Evolutionary conservation across 2,113 vertebrate species (phyloP).

Genomic region (Platanista minor): DNA sequence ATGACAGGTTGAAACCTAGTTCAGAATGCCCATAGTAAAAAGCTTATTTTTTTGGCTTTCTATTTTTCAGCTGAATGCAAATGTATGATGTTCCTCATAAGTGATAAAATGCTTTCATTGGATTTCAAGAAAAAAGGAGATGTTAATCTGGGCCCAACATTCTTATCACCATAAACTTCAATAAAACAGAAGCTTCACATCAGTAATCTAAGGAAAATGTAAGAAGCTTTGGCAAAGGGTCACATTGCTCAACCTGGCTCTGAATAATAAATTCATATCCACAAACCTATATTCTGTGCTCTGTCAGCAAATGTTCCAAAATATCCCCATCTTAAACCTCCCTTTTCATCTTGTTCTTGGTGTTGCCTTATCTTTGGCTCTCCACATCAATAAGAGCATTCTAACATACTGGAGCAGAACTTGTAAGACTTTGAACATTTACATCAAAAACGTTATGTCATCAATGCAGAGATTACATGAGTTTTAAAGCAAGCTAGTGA

Average conservation of each 20-base stretch:
- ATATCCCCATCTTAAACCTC: background rate
- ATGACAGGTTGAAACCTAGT: background rate
- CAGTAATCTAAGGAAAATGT: background rate
- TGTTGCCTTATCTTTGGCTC: background rate
- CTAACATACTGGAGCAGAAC: background rate
- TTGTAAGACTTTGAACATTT: slow-evolving; percentile 32
- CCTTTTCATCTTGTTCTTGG: background rate
- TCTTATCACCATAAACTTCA: slow-evolving; percentile 21
- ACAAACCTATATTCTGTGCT: background rate
- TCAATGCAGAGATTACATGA: background rate
- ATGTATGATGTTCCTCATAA: slow-evolving; percentile 20
- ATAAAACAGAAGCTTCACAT: background rate
- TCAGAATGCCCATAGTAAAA: background rate
- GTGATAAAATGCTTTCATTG: slow-evolving; percentile 27
- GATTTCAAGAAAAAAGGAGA: slow-evolving; percentile 27
- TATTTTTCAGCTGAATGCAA: slow-evolving; percentile 44
- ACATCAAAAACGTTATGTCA: background rate
- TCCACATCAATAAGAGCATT: background rate
- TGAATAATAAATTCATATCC: background rate
- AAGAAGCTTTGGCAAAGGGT: background rate
- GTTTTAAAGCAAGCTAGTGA: background rate
- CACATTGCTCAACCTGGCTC: background rate
- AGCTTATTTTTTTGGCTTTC: background rate
- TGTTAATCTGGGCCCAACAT: background rate
- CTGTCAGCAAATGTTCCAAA: background rate